Evolutionary conservation across 2,113 vertebrate species (phyloP).

Genomic region (Crotalus helleri): DNA sequence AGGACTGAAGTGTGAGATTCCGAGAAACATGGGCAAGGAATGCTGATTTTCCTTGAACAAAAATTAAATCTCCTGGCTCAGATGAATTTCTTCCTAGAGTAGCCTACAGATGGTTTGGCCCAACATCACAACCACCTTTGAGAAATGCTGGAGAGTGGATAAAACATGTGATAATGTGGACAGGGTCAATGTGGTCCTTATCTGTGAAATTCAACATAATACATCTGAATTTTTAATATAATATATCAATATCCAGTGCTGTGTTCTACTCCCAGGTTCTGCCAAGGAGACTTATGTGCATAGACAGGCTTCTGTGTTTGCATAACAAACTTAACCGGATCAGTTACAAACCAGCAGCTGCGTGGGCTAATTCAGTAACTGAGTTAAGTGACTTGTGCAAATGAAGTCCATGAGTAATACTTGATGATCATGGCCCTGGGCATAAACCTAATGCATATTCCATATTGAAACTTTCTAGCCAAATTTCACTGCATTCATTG

Average conservation of each 20-base stretch:
- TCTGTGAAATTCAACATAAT: neutral
- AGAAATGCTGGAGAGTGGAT: neutral
- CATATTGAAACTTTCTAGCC: neutral
- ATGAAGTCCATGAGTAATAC: neutral
- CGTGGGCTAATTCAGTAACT: neutral
- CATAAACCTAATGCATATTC: neutral
- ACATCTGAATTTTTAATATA: neutral
- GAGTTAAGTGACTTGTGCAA: neutral
- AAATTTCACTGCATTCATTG: neutral
- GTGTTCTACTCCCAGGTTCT: neutral
- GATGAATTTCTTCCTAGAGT: neutral
- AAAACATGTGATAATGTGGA: neutral
- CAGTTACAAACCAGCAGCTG: neutral
- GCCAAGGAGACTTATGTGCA: neutral
- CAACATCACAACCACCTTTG: neutral
- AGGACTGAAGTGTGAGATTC: neutral
- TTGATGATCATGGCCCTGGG: neutral
- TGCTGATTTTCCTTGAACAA: neutral
- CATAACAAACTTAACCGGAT: neutral
- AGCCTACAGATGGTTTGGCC: neutral
- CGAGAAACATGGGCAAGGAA: neutral
- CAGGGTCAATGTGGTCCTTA: neutral
- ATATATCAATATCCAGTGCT: neutral
- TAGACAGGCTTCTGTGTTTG: neutral
- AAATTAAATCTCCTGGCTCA: neutral